phyloP scores from a whole-genome alignment of 2,888 invertebrate species.

The Serrognathus titanus region DNA sequence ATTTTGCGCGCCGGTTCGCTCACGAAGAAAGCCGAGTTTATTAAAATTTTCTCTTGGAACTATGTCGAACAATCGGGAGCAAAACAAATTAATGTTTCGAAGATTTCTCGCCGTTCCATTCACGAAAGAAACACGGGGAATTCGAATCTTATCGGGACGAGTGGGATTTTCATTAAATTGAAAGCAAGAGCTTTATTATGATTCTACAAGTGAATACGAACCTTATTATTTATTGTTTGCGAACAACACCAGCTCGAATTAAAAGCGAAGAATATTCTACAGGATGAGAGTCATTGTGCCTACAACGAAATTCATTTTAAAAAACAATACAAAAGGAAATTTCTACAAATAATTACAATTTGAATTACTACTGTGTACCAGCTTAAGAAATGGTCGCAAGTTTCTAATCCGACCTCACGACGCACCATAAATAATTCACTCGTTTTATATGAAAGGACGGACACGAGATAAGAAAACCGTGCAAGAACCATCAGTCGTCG shows the following conservation, averaged over 20 bases:
- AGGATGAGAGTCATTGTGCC: too few species aligned
- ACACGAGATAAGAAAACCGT: conserved; percentile 10
- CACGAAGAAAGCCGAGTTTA: not conserved
- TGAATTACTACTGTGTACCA: too few species aligned
- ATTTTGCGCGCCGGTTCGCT: not conserved
- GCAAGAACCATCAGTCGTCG: conserved; percentile 23
- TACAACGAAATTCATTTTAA: too few species aligned
- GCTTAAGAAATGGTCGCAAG: too few species aligned
- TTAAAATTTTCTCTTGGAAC: not conserved
- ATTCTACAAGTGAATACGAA: not conserved
- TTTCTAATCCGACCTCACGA: too few species aligned
- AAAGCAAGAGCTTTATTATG: not conserved
- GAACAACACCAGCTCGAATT: too few species aligned
- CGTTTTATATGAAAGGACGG: too few species aligned
- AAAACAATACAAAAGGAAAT: too few species aligned
- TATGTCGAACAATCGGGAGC: not conserved
- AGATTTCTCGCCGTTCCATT: not conserved
- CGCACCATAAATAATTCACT: too few species aligned
- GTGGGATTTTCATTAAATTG: not conserved
- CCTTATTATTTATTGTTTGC: too few species aligned
- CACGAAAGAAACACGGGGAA: not conserved
- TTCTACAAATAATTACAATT: too few species aligned
- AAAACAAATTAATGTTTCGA: not conserved
- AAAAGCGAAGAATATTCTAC: too few species aligned
- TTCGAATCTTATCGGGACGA: not conserved